Evolutionary conservation across 2,797 vertebrate genomes (phyloP).

Genomic region (Astyanax mexicanus): DNA sequence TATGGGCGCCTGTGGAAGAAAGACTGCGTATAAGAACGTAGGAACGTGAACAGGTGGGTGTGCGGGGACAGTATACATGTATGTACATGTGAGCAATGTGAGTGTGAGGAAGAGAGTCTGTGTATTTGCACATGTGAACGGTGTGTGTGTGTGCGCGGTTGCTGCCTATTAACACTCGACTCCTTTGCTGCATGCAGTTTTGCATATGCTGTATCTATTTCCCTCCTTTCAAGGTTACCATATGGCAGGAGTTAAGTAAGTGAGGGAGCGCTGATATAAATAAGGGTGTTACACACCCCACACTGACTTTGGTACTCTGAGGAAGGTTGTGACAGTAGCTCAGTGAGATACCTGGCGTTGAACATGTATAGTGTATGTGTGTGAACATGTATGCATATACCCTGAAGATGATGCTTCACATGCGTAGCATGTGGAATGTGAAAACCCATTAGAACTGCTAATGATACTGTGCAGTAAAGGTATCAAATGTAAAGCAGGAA

Average conservation of each 20-base stretch:
- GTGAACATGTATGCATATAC: background rate
- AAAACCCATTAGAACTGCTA: background rate
- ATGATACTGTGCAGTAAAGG: background rate
- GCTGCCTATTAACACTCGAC: conserved; percentile 9
- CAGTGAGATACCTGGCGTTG: background rate
- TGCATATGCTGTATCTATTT: conserved; percentile 1
- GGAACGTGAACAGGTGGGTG: background rate
- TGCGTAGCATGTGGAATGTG: too few relatives aligned
- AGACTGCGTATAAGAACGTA: background rate
- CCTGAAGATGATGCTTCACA: background rate
- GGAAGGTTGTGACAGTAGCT: conserved; percentile 24
- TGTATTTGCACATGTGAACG: background rate
- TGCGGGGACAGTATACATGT: background rate
- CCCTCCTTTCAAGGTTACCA: conserved; percentile 62
- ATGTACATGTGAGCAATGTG: background rate
- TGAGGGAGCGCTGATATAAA: conserved; percentile 60
- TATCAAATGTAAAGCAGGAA: too few relatives aligned
- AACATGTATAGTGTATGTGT: background rate
- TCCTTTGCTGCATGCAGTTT: conserved; percentile 1
- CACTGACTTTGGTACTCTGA: conserved; percentile 50
- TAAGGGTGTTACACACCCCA: conserved; percentile 44
- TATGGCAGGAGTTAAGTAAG: conserved; percentile 59
- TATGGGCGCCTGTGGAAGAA: background rate
- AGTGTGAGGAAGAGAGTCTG: background rate
- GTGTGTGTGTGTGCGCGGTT: background rate